Evolutionary conservation across 2,113 vertebrate species (phyloP).

Genomic region (Meriones unguiculatus): DNA sequence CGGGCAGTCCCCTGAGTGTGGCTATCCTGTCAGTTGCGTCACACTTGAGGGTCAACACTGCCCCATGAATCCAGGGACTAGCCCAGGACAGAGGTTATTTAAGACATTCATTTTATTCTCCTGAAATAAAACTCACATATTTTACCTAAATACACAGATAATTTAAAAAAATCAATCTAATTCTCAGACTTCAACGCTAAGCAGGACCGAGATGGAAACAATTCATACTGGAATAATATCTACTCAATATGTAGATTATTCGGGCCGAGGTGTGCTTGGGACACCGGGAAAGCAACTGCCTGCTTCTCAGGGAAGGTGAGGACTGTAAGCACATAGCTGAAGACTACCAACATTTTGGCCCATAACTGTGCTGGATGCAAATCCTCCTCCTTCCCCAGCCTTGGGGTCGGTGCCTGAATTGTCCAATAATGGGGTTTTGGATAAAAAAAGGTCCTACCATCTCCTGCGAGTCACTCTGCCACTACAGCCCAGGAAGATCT

Average conservation of each 20-base stretch:
- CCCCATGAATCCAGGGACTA: background rate
- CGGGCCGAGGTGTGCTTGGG: background rate
- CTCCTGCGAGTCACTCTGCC: background rate
- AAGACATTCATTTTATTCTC: background rate
- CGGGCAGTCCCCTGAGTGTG: background rate
- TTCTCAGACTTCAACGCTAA: constrained; percentile 42
- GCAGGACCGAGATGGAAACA: constrained; percentile 53
- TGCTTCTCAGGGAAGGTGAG: constrained; percentile 38
- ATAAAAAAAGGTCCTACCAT: background rate
- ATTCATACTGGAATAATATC: constrained; percentile 65
- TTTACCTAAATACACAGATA: background rate
- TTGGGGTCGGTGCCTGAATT: background rate
- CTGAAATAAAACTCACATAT: constrained; percentile 26
- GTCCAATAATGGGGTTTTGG: background rate
- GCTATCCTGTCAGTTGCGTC: too few species aligned
- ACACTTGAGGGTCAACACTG: background rate
- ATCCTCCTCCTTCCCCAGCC: background rate
- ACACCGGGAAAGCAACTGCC: background rate
- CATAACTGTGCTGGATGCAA: background rate
- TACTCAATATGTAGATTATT: constrained; percentile 43
- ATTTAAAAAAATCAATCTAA: background rate
- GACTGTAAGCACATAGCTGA: constrained; percentile 50
- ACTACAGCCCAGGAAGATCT: background rate
- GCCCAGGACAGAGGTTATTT: background rate
- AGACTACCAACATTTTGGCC: background rate